Evolutionary conservation across 2,797 vertebrate genomes (phyloP), one percentile per base, ranked within the genome.

Genomic region (Myiotriccus ornatus): DNA sequence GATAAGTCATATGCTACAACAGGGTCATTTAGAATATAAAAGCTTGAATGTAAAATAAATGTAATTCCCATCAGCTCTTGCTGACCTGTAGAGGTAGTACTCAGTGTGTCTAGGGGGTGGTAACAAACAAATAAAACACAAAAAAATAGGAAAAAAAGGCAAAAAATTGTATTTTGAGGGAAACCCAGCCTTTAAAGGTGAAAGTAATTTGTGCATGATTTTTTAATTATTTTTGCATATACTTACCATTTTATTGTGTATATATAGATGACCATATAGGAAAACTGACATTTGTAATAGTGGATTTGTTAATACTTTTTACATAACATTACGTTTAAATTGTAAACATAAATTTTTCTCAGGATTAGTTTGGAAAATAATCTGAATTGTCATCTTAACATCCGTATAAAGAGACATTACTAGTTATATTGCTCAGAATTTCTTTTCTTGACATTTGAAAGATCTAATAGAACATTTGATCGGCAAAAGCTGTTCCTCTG

Each of bases 271-370:
- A 97, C 97, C 97, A 97, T 96, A 97, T 98, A 98, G 97, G 97
- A 98, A 95, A 98, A 97, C 95, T 96, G 97, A 97, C 98, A 97
- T 98, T 98, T 98, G 98, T 98, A 98, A 98, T 97, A 97, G 98
- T 98, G 98, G 97, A 97, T 98, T 98, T 98, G 98, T 98, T 98
- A 98, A 98, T 97, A 98, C 97, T 98, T 98, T 98, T 98, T 98
- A 98, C 98, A 98, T 98, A 97, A 98, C 98, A 98, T 98, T 97
- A 97, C 97, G 97, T 98, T 98, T 98, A 97, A 98, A 98, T 97
- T 97, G 97, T 98, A 98, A 97, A 98, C 97, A 98, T 96, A 91
- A 96, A 91, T 98, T 98, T 97, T 98, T 97, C 97, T 98, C 97
- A 98, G 97, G 97, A 98, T 98, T 97, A 97, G 97, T 97, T 98